These are phyloP conservation scores for Promerops cafer DNA, from an alignment of 2,113 vertebrate genomes.

Conservation along the genomic window DNA sequence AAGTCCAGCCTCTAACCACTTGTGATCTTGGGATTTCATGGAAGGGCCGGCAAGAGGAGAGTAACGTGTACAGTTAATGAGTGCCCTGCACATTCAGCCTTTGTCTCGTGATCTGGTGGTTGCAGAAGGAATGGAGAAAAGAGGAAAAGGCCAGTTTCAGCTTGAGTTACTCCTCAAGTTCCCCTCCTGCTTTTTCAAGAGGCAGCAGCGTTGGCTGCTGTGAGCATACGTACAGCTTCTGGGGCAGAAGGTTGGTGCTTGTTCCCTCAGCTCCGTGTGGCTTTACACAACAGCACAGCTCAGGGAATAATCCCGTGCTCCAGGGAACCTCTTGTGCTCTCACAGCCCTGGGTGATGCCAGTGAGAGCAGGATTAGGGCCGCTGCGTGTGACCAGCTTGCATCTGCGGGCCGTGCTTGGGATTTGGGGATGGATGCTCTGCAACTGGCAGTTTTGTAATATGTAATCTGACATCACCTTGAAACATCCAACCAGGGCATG, in stretches of 20 bases:
- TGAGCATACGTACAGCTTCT: fast-evolving
- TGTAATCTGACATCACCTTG: constrained; percentile 68
- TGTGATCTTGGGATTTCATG: not conserved
- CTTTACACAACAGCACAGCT: not conserved
- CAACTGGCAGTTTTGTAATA: constrained; percentile 18
- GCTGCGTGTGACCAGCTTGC: fast-evolving
- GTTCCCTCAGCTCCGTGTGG: not conserved
- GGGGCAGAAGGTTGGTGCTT: not conserved
- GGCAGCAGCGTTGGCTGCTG: not conserved
- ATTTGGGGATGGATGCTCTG: not conserved
- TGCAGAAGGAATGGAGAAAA: not conserved
- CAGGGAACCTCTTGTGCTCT: not conserved
- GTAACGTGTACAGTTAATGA: not conserved
- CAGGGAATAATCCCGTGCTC: not conserved
- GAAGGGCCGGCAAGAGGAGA: not conserved
- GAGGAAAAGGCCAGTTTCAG: not conserved
- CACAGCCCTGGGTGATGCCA: not conserved
- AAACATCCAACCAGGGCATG: constrained; percentile 47
- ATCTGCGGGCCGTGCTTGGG: not conserved
- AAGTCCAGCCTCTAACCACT: not conserved
- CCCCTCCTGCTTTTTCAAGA: not conserved
- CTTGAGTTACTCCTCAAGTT: not conserved
- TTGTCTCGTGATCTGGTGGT: not conserved
- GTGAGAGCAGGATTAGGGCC: not conserved
- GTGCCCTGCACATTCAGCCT: not conserved